Base-by-base conservation (phyloP, 2,888 invertebrate genomes). In the Lamproptera curius region DNA sequence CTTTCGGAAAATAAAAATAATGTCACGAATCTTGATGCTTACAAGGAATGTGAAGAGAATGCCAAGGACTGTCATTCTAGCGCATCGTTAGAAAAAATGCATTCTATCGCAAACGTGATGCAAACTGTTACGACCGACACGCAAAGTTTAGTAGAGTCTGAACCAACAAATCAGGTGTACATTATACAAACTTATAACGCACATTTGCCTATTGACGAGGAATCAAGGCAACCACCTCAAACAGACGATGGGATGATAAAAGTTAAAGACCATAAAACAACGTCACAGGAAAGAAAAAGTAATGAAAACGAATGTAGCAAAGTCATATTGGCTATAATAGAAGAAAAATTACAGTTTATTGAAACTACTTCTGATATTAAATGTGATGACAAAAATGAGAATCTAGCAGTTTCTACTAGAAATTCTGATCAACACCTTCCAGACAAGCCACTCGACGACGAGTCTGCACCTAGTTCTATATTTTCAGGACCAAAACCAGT, bases 281-380 rank as follows among this genome's bases (percentile, higher is more conserved):
- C n/a, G n/a, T n/a, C n/a, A n/a, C n/a, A n/a, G n/a, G n/a, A n/a
- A n/a, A n/a, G n/a, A n/a, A n/a, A n/a, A n/a, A n/a, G n/a, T n/a
- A n/a, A n/a, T n/a, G n/a, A n/a, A n/a, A n/a, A n/a, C n/a, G n/a
- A n/a, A n/a, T n/a, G n/a, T n/a, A n/a, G n/a, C n/a, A n/a, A n/a
- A n/a, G 44, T 44, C 28, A 67, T 79, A 58, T 69, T 59, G 44
- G 56, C 62, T 40, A 51, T 80, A 50, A 55, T 79, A 11, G 78
- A 77, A 56, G 73, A 78, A 42, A 61, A 65, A n/a, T 50, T 80
- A 36, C 60, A 71, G 50, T 62, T 63, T 46, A 63, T 74, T 37
- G 53, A 58, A 37, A 54, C 49, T 39, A 63, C 16, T 49, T 51
- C 37, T 55, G 13, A 59, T 23, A 49, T 57, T 28, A 53, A 51